Percentiles rank a stretch among this genome's conserved stretches.
Conservation (phyloP, 2,797 vertebrate species). For the Typhlichthys subterraneus region DNA sequence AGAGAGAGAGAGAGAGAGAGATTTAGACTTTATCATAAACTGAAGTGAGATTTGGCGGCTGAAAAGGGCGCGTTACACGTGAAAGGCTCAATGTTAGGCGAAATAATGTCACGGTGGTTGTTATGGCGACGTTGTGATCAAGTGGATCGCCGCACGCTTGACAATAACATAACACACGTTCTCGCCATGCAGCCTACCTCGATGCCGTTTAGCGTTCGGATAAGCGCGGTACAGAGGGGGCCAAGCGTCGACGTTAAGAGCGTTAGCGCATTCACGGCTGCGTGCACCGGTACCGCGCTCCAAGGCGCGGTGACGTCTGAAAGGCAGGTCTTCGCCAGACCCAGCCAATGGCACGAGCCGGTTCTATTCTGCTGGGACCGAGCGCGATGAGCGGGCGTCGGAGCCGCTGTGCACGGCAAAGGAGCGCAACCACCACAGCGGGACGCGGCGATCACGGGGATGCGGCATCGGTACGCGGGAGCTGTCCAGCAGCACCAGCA, state of each 20-base stretch:
- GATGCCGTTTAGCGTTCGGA: too few species aligned
- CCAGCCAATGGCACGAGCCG: constrained; percentile 80
- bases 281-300: constrained; percentile 37
- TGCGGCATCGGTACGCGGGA: constrained; percentile 76
- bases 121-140: constrained; percentile 57
- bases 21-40: too few species aligned
- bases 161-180: too few species aligned
- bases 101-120: constrained; percentile 53
- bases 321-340: constrained; percentile 78
- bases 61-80: too few species aligned
- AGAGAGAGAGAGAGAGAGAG: too few species aligned
- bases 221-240: too few species aligned
- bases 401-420: constrained; percentile 71
- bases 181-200: too few species aligned
- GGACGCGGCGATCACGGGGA: constrained; percentile 75
- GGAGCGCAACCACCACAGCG: constrained; percentile 68
- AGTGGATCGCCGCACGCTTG: constrained; percentile 24
- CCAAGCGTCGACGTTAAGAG: background rate
- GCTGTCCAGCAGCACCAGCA: constrained; percentile 76
- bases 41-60: too few species aligned
- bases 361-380: constrained; percentile 77
- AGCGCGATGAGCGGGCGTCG: constrained; percentile 79
- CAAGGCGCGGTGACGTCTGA: constrained; percentile 81
- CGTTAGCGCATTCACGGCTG: background rate
- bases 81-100: constrained; percentile 25